These are phyloP conservation scores for Luehdorfia chinensis DNA, from an alignment of 1,140 invertebrate genomes.

Conservation along the genomic window DNA sequence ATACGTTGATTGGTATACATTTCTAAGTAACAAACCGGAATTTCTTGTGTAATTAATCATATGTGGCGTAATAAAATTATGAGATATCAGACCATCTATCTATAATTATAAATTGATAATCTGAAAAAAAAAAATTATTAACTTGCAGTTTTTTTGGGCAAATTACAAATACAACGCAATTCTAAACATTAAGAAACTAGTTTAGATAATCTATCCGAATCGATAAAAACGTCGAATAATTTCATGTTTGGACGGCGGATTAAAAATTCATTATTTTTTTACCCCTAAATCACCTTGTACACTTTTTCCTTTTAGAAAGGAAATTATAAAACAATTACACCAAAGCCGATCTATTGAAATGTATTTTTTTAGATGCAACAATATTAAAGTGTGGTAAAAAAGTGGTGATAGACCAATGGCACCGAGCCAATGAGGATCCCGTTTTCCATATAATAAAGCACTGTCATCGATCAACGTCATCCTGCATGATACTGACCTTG, in stretches of 20 bases:
- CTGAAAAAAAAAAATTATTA: no score
- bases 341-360: slow-evolving; percentile 16
- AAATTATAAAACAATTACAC: slow-evolving; percentile 13
- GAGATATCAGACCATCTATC: no score
- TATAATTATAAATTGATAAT: no score
- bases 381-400: slow-evolving; percentile 2
- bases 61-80: no score
- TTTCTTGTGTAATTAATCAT: no score
- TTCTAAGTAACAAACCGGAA: no score
- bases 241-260: slow-evolving; percentile 6
- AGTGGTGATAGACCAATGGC: neutral
- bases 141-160: no score
- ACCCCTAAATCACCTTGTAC: neutral
- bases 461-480: slow-evolving; percentile 32
- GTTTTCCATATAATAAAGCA: slow-evolving; percentile 16
- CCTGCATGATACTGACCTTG: slow-evolving; percentile 19
- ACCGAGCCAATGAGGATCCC: neutral
- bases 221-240: slow-evolving; percentile 7
- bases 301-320: neutral
- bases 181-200: slow-evolving; percentile 1
- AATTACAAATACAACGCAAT: no score
- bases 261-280: slow-evolving; percentile 15
- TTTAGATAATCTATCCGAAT: slow-evolving; percentile 14
- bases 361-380: slow-evolving; percentile 3
- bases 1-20: no score